phyloP scores from a whole-genome alignment of 2,797 vertebrate genomes.

The Pipistrellus pygmaeus region DNA sequence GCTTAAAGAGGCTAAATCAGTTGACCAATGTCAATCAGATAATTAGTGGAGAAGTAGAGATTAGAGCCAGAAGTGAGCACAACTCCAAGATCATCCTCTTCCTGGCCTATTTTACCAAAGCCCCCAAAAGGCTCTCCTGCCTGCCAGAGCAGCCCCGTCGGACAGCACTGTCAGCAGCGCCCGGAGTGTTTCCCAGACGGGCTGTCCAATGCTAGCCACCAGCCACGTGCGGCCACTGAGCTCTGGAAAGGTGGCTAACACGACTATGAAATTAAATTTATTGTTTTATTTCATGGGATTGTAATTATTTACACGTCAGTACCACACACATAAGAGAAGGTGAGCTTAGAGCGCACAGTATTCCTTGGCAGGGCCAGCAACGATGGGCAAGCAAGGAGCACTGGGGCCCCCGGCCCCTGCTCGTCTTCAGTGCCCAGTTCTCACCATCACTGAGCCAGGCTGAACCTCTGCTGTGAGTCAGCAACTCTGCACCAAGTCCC shows the following conservation, averaged over 20 bases:
- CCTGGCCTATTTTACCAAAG: not conserved
- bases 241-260: not conserved
- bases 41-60: not conserved
- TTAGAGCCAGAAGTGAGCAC: not conserved
- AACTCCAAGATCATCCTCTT: not conserved
- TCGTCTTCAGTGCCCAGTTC: not conserved
- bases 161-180: accelerated
- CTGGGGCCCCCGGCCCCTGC: too few species aligned
- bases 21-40: not conserved
- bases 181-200: not conserved
- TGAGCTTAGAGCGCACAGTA: not conserved
- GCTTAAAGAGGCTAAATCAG: not conserved
- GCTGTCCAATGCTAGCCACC: not conserved
- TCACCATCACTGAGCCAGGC: not conserved
- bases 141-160: not conserved
- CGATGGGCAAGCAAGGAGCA: not conserved
- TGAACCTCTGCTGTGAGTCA: not conserved
- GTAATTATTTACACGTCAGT: not conserved
- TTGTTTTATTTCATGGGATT: not conserved
- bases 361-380: not conserved
- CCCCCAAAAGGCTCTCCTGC: not conserved
- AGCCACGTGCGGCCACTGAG: not conserved
- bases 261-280: not conserved
- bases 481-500: not conserved
- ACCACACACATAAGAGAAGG: not conserved